Conservation (phyloP, 2,888 invertebrate species). For the Andrena camellia region DNA sequence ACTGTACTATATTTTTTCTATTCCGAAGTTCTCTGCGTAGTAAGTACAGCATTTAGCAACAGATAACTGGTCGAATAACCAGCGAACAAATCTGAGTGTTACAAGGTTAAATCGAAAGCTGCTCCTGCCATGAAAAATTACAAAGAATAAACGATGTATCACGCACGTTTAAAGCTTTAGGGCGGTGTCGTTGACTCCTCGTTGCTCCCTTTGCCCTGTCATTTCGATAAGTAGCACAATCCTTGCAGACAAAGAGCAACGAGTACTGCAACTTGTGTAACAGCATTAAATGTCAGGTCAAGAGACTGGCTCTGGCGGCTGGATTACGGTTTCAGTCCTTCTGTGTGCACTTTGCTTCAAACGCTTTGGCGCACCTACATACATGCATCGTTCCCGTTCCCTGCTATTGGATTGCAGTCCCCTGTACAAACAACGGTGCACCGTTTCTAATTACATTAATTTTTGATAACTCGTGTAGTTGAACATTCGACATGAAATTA, state of each 20-base stretch:
- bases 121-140: neutral
- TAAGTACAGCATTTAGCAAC: too few relatives aligned
- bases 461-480: too few relatives aligned
- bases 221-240: constrained; percentile 64
- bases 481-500: neutral
- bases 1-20: too few relatives aligned
- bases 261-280: constrained; percentile 71
- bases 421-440: neutral
- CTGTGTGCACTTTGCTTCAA: constrained; percentile 27
- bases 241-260: constrained; percentile 70
- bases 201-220: constrained; percentile 38
- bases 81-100: too few relatives aligned
- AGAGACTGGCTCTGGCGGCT: constrained; percentile 74
- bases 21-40: too few relatives aligned
- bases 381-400: constrained; percentile 45
- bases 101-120: neutral
- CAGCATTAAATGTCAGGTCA: constrained; percentile 75
- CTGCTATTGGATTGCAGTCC: constrained; percentile 12
- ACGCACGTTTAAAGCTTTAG: neutral
- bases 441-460: neutral
- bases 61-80: too few relatives aligned
- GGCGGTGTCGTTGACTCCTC: constrained; percentile 9
- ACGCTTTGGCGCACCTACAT: constrained; percentile 49
- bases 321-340: constrained; percentile 50
- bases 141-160: neutral